Evolutionary conservation across 2,888 invertebrate genomes (phyloP).

Genomic region (Listrodromus nycthemerus): DNA sequence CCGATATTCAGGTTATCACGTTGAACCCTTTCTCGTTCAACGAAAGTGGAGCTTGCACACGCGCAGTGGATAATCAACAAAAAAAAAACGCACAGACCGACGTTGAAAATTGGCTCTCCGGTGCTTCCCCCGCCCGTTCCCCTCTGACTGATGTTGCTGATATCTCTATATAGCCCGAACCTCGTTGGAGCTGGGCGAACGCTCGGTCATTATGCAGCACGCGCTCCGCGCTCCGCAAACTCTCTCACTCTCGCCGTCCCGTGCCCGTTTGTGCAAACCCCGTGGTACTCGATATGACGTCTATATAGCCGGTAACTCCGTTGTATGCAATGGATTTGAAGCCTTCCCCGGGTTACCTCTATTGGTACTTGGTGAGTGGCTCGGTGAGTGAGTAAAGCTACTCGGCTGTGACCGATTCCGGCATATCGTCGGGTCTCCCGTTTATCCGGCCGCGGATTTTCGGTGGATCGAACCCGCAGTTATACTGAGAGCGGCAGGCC

Average conservation of each 20-base stretch:
- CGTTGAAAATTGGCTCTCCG: slow-evolving; percentile 42
- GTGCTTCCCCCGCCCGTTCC: background rate
- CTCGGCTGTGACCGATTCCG: slow-evolving; percentile 34
- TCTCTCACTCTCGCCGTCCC: background rate
- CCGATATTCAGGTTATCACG: slow-evolving; percentile 39
- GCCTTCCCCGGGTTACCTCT: background rate
- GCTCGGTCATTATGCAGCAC: slow-evolving; percentile 16
- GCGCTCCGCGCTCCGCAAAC: background rate
- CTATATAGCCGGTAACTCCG: slow-evolving; percentile 6
- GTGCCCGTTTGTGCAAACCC: slow-evolving; percentile 3
- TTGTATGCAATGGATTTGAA: slow-evolving; percentile 1
- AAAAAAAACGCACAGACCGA: slow-evolving; percentile 19
- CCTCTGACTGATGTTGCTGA: slow-evolving; percentile 5
- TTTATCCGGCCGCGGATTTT: slow-evolving; percentile 34
- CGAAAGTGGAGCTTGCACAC: slow-evolving; percentile 32
- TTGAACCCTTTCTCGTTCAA: slow-evolving; percentile 11
- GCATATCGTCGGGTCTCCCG: slow-evolving; percentile 39
- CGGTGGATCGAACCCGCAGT: slow-evolving; percentile 30
- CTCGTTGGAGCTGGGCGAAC: slow-evolving; percentile 9
- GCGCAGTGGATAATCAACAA: slow-evolving; percentile 31
- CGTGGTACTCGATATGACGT: background rate
- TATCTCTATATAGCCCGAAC: slow-evolving; percentile 6
- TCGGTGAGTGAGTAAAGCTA: slow-evolving; percentile 29
- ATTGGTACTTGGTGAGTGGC: slow-evolving; percentile 29
- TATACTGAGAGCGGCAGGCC: background rate